These are phyloP conservation scores for Tangara arthus DNA, from an alignment of 2,797 vertebrate genomes.

Conservation along the genomic window DNA sequence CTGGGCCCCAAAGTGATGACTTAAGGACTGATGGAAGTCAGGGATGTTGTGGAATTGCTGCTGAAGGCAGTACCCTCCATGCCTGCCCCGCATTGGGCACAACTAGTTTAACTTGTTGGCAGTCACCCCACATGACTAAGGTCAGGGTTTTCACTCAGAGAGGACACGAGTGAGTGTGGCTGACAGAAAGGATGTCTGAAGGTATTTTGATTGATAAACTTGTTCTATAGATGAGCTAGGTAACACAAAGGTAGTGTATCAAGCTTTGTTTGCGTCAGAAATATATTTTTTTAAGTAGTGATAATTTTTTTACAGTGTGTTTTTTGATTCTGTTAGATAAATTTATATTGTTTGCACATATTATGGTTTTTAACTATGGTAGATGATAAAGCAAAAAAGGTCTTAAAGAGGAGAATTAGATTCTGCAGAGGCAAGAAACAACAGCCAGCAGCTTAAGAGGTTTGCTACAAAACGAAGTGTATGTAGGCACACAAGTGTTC, in stretches of 20 bases:
- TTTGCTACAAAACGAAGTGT: not conserved
- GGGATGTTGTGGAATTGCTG: not conserved
- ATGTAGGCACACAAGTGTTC: not conserved
- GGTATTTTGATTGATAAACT: not conserved
- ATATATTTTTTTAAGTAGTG: not conserved
- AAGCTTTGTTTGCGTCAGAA: not conserved
- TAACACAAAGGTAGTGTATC: not conserved
- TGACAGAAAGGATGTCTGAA: not conserved
- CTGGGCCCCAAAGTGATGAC: not conserved
- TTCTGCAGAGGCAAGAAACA: not conserved
- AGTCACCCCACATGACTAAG: not conserved
- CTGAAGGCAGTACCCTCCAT: not conserved
- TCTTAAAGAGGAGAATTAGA: not conserved
- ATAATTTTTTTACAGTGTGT: not conserved
- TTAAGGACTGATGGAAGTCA: not conserved
- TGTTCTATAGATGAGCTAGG: not conserved
- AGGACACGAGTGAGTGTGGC: not conserved
- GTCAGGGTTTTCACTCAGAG: not conserved
- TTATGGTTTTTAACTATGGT: not conserved
- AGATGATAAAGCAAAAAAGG: not conserved
- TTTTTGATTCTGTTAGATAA: not conserved
- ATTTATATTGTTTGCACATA: not conserved
- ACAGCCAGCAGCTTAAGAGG: not conserved
- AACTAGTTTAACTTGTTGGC: not conserved
- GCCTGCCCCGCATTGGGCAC: not conserved